Percentiles rank a stretch among this genome's conserved stretches.
These are phyloP conservation scores for Bagarius yarrelli DNA, from an alignment of 2,113 vertebrate species.

Conservation along the genomic window DNA sequence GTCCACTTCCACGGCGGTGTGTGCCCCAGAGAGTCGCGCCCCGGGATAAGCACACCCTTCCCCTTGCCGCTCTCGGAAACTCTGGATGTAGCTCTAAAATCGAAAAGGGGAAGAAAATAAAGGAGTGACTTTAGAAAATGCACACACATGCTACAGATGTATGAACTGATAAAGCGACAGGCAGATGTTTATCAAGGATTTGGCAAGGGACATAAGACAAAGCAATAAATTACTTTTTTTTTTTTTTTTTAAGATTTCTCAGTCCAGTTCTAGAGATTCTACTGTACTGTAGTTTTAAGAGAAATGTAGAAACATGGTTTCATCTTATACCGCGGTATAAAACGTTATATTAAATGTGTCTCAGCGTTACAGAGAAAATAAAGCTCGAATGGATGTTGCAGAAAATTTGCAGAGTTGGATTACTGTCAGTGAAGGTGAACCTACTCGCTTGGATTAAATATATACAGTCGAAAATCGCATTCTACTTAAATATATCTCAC, in stretches of 20 bases:
- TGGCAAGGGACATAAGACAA: not conserved
- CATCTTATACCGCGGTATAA: not conserved
- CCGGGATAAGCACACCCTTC: constrained; percentile 72
- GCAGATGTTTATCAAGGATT: not conserved
- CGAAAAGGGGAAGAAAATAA: not conserved
- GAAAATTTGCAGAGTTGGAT: no score
- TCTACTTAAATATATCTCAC: no score
- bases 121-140: not conserved
- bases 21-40: constrained; percentile 75
- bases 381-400: not conserved
- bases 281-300: not conserved
- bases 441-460: no score
- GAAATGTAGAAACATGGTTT: not conserved
- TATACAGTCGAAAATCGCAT: no score
- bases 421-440: no score
- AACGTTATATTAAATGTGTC: not conserved
- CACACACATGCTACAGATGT: not conserved
- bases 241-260: not conserved
- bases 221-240: not conserved
- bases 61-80: constrained; percentile 92
- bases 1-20: constrained; percentile 82
- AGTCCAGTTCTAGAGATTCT: not conserved
- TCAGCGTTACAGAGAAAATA: not conserved
- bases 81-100: constrained; percentile 96
- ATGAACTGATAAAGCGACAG: not conserved